Evolutionary conservation across 2,888 invertebrate species (phyloP).

Genomic region (Agrypnus murinus): DNA sequence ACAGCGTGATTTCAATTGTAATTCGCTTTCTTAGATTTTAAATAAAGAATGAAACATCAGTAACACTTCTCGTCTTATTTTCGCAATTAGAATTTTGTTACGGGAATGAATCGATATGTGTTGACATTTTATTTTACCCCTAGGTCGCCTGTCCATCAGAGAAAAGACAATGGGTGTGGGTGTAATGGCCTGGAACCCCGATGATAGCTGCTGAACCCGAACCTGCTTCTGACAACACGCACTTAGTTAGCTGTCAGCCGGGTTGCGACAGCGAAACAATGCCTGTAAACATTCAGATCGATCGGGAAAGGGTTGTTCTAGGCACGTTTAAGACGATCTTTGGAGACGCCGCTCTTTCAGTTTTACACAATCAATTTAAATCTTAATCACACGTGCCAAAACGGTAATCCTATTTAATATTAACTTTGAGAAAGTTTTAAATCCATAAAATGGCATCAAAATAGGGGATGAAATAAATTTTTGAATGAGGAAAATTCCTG

Average conservation of each 20-base stretch:
- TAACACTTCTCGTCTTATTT: too few species aligned
- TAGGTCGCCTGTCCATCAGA: slow-evolving; percentile 56
- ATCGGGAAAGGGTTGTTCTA: slow-evolving; percentile 45
- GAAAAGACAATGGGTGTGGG: slow-evolving; percentile 59
- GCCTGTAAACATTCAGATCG: slow-evolving; percentile 55
- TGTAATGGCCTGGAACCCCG: slow-evolving; percentile 63
- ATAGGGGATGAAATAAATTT: too few species aligned
- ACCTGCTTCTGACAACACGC: slow-evolving; percentile 67
- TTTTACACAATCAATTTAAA: background rate
- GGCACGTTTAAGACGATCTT: slow-evolving; percentile 17
- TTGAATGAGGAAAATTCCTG: too few species aligned
- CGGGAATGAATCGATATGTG: background rate
- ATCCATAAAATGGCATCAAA: too few species aligned
- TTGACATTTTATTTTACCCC: slow-evolving; percentile 39
- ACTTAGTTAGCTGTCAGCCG: slow-evolving; percentile 67
- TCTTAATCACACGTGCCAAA: background rate
- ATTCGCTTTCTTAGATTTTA: background rate
- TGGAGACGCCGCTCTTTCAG: slow-evolving; percentile 1
- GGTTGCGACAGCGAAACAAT: slow-evolving; percentile 57
- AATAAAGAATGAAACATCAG: too few species aligned
- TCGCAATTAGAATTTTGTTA: too few species aligned
- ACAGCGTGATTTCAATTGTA: slow-evolving; percentile 7
- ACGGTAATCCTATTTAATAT: too few species aligned
- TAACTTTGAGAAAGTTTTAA: too few species aligned
- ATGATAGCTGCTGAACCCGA: slow-evolving; percentile 60